Percentiles rank a stretch among this genome's conserved stretches.
phyloP scores from a whole-genome alignment of 2,888 invertebrate species.

The Aspidiotus destructor region DNA sequence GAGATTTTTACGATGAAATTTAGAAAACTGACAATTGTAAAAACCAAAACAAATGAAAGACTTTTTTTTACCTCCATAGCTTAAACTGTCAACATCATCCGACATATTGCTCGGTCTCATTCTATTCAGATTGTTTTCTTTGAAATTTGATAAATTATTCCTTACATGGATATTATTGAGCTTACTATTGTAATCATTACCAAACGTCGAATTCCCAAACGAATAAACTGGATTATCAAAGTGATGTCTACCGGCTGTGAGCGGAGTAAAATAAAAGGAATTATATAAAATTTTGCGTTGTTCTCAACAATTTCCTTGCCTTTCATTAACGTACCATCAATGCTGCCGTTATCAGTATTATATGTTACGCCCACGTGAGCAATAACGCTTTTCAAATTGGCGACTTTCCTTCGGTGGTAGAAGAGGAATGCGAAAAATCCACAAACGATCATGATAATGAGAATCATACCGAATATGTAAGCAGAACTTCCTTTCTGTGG shows the following conservation, averaged over 20 bases:
- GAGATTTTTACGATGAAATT: neutral
- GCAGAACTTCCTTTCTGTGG: slow-evolving; percentile 34
- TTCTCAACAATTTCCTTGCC: neutral
- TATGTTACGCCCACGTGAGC: slow-evolving; percentile 53
- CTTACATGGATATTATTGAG: slow-evolving; percentile 47
- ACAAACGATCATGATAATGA: slow-evolving; percentile 54
- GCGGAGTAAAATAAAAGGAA: neutral
- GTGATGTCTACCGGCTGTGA: slow-evolving; percentile 61
- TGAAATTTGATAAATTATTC: slow-evolving; percentile 43
- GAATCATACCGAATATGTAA: slow-evolving; percentile 48
- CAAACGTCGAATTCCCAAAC: slow-evolving; percentile 40
- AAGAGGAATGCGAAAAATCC: slow-evolving; percentile 56
- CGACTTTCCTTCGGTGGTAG: slow-evolving; percentile 71
- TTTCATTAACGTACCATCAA: too few relatives aligned
- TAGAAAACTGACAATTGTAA: neutral
- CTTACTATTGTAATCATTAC: slow-evolving; percentile 42
- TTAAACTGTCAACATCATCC: slow-evolving; percentile 29
- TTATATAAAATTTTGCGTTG: too few relatives aligned
- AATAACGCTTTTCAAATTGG: slow-evolving; percentile 74
- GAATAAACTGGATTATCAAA: slow-evolving; percentile 90
- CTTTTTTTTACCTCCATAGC: slow-evolving; percentile 23
- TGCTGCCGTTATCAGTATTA: neutral
- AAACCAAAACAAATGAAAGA: neutral
- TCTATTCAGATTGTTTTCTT: slow-evolving; percentile 29
- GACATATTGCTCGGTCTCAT: neutral